These are phyloP conservation scores for Gasteruption jaculator DNA, from an alignment of 2,888 invertebrate genomes.

Conservation along the genomic window DNA sequence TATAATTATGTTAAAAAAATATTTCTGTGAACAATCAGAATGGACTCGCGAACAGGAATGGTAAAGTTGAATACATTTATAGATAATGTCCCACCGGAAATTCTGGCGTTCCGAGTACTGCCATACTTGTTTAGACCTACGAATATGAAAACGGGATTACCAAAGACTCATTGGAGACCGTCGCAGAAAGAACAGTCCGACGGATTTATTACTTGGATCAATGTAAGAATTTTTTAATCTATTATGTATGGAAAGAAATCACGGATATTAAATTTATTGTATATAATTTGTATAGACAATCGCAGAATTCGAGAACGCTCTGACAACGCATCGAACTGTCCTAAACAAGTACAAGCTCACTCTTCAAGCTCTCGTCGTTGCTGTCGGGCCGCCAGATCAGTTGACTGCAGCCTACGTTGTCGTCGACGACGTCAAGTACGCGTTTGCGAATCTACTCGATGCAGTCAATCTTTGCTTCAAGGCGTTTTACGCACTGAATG, in stretches of 20 bases:
- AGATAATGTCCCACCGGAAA: constrained; percentile 9
- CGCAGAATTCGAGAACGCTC: constrained; percentile 3
- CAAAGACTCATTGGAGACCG: constrained; percentile 3
- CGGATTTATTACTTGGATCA: constrained; percentile 10
- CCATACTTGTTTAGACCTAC: constrained; percentile 9
- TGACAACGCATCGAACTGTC: neutral
- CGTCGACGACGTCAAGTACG: constrained; percentile 4
- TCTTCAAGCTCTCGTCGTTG: constrained; percentile 9
- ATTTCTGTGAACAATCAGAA: neutral
- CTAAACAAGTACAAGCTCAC: constrained; percentile 5
- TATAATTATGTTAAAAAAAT: neutral
- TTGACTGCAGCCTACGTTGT: constrained; percentile 5
- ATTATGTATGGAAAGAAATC: too few relatives aligned
- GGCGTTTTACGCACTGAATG: constrained; percentile 11
- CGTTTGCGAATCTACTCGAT: constrained; percentile 7
- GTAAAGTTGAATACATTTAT: constrained; percentile 8
- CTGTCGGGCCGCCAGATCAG: constrained; percentile 1
- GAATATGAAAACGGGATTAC: too few relatives aligned
- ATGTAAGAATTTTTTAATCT: too few relatives aligned
- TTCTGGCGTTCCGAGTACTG: constrained; percentile 11
- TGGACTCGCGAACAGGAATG: neutral
- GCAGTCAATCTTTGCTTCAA: constrained; percentile 9
- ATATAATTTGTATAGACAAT: constrained; percentile 4
- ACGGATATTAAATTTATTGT: too few relatives aligned
- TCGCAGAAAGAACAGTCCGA: constrained; percentile 13